phyloP scores from a whole-genome alignment of 2,113 vertebrate species.

The Numenius arquata region DNA sequence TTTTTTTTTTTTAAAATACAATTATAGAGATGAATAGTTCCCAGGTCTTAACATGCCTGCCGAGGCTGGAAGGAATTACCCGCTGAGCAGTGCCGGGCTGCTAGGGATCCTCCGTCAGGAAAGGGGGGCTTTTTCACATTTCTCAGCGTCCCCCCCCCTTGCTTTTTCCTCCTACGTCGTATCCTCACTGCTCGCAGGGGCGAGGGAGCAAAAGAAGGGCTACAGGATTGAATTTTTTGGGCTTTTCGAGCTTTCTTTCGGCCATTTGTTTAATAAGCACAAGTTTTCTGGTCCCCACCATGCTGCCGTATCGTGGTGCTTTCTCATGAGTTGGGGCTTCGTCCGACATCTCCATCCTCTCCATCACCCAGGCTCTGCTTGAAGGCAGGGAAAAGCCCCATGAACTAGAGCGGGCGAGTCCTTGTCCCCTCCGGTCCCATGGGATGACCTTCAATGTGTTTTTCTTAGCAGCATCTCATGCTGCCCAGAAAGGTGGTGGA shows the following conservation, averaged over 20 bases:
- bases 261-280: slow-evolving; percentile 24
- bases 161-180: accelerated
- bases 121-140: neutral
- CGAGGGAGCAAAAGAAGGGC: neutral
- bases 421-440: neutral
- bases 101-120: accelerated
- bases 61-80: slow-evolving; percentile 7
- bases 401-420: slow-evolving; percentile 47
- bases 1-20: neutral
- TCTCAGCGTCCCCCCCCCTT: neutral
- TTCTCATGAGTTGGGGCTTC: neutral
- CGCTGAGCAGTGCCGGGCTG: neutral
- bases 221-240: accelerated
- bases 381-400: slow-evolving; percentile 63
- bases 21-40: neutral
- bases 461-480: neutral
- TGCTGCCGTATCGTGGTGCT: slow-evolving; percentile 50
- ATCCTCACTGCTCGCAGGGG: accelerated
- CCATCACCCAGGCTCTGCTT: slow-evolving; percentile 43
- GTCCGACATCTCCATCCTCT: slow-evolving; percentile 42
- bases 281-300: slow-evolving; percentile 51
- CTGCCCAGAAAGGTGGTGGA: no score
- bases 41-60: slow-evolving; percentile 60
- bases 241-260: neutral
- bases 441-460: neutral